A percentile compares a stretch with the other conserved stretches of the same genome.
phyloP scores from a whole-genome alignment of 2,113 vertebrate genomes.

The Gnathonemus longibarbis region DNA sequence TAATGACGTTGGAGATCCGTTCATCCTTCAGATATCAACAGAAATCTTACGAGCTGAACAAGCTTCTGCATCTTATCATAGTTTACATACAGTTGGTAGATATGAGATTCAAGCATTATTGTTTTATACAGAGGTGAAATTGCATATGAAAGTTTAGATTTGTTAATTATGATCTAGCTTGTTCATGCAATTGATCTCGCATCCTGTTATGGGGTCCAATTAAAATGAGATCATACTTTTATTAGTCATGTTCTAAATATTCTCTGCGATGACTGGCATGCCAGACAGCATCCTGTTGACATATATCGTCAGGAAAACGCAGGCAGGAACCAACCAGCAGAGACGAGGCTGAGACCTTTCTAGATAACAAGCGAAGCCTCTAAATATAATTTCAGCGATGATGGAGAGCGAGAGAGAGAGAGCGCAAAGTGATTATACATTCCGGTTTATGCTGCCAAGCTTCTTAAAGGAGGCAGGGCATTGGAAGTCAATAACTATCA shows the following conservation, averaged over 20 bases:
- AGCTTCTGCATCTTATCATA: neutral
- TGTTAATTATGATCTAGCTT: neutral
- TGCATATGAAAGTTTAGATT: neutral
- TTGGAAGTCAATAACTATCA: constrained; percentile 23
- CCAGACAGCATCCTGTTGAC: constrained; percentile 34
- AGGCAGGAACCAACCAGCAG: neutral
- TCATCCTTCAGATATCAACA: neutral
- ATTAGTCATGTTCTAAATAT: constrained; percentile 17
- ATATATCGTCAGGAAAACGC: neutral
- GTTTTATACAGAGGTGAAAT: neutral
- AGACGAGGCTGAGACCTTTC: neutral
- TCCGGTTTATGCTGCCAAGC: neutral
- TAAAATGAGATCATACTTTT: constrained; percentile 17
- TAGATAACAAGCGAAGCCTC: neutral
- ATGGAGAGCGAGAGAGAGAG: neutral
- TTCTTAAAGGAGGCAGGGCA: neutral
- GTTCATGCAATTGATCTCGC: neutral
- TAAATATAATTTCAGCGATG: neutral
- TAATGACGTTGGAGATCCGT: neutral
- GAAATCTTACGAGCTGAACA: neutral
- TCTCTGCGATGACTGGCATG: neutral
- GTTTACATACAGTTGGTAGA: neutral
- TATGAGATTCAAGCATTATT: neutral
- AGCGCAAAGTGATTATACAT: neutral
- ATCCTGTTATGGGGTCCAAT: constrained; percentile 18